Evolutionary conservation across 2,113 vertebrate species (phyloP), one percentile per base, ranked within the genome.

Genomic region (Epinephelus fuscoguttatus): DNA sequence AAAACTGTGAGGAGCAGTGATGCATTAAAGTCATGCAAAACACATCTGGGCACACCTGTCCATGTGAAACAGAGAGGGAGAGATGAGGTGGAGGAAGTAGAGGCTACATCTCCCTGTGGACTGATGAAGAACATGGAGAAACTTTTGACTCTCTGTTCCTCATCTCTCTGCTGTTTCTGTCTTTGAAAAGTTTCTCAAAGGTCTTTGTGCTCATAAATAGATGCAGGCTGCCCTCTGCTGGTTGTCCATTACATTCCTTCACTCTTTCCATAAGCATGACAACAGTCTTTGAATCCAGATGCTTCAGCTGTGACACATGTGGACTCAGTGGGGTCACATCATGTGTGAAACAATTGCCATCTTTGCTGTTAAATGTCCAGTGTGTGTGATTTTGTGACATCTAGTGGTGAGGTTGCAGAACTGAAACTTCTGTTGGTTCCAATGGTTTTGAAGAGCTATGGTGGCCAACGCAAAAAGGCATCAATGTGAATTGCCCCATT

Each of bases 151-250:
- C 72, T 1, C 45, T 63, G 45, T 59, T 81, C 59, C 50, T 52
- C 10, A 6, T 69, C 12, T 11, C 18, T 11, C 18, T 30, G 30
- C 25, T 64, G 18, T 45, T 60, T 60, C 0, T 69, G 8, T 25
- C 17, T 40, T 70, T 52, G 33, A 6, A 80, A 57, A 40, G 9
- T n/a, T 66, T 23, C n/a, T 3, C 3, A 18, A 11, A 68, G 4
- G 1, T 2, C 18, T 80, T 50, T 80, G 15, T 21, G 10, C 6
- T 66, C 4, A 64, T 40, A 3, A 30, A 27, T 37, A 45, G 63
- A 42, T 2, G 1, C 17, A 64, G 10, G 21, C 49, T 81, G 84
- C 80, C 82, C 80, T 72, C 84, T 92, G n/a, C 77, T 89, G 90
- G 55, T 37, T 45, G 2, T 23, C 6, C 6, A 25, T 53, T 40